Conservation (phyloP, 35 echinoderm and acorn worm genomes). For the Apostichopus japonicus region DNA sequence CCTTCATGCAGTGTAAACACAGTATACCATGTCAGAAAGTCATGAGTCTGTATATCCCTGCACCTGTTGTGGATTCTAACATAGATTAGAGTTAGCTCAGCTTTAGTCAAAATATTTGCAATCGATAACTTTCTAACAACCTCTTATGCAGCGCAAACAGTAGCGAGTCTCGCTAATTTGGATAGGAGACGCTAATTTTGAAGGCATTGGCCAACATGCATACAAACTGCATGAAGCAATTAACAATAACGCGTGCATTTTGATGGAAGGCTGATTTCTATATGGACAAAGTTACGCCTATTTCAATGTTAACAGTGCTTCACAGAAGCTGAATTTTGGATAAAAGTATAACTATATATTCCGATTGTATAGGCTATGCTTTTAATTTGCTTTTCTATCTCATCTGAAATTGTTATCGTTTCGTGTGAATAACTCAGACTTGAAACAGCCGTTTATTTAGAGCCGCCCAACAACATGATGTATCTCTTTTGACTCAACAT, state of each 20-base stretch:
- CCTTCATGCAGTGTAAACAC: neutral
- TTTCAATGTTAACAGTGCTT: no score
- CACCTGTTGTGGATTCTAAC: neutral
- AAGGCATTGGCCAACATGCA: neutral
- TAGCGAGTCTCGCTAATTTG: neutral
- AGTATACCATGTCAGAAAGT: neutral
- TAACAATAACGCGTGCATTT: no score
- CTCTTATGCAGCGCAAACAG: neutral
- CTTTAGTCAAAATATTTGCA: neutral
- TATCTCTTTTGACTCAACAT: neutral
- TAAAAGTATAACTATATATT: no score
- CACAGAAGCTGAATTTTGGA: no score
- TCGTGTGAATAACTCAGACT: no score
- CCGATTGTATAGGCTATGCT: no score
- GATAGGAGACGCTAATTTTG: neutral
- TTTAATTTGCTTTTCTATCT: no score
- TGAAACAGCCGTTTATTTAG: no score
- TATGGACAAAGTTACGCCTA: no score
- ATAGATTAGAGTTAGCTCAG: neutral
- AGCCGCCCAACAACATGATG: neutral
- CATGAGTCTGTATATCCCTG: neutral
- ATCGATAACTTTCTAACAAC: neutral
- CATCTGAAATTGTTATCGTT: no score
- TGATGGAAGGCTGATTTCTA: no score
- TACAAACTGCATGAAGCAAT: no score